phyloP scores from a whole-genome alignment of 2,797 vertebrate genomes.

The Thaleichthys pacificus region DNA sequence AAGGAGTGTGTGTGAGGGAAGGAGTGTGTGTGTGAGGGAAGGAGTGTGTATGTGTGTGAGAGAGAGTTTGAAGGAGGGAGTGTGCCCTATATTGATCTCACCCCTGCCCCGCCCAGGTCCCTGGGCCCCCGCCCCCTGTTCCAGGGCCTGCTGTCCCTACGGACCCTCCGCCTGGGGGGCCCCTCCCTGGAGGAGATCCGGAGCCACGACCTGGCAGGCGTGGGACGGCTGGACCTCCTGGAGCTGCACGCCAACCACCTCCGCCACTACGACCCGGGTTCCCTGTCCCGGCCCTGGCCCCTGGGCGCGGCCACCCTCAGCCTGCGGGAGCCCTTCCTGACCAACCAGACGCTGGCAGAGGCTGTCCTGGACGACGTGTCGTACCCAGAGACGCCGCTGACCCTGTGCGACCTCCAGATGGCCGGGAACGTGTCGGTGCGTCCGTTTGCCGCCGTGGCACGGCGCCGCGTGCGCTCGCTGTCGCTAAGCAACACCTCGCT shows the following conservation, averaged over 20 bases:
- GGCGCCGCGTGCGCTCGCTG: slow-evolving; percentile 51
- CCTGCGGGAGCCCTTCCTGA: slow-evolving; percentile 1
- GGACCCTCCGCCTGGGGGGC: slow-evolving; percentile 68
- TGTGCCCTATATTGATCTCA: too few relatives aligned
- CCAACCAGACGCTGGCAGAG: slow-evolving; percentile 27
- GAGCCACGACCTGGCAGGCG: slow-evolving; percentile 65
- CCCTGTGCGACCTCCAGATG: slow-evolving; percentile 56
- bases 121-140: slow-evolving; percentile 48
- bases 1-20: too few relatives aligned
- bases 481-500: slow-evolving; percentile 48
- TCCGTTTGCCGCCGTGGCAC: slow-evolving; percentile 15
- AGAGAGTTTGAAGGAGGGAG: too few relatives aligned
- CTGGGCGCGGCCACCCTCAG: slow-evolving; percentile 60
- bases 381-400: slow-evolving; percentile 58
- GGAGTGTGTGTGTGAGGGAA: too few relatives aligned
- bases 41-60: too few relatives aligned
- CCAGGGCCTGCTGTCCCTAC: slow-evolving; percentile 60
- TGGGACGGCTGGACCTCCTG: slow-evolving; percentile 63
- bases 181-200: slow-evolving; percentile 46
- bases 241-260: slow-evolving; percentile 66
- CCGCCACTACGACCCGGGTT: slow-evolving; percentile 21
- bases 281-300: slow-evolving; percentile 51
- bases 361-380: slow-evolving; percentile 63
- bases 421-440: background rate
- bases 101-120: background rate